These are phyloP conservation scores for Xylota sylvarum DNA, from an alignment of 2,888 invertebrate species.

Conservation along the genomic window DNA sequence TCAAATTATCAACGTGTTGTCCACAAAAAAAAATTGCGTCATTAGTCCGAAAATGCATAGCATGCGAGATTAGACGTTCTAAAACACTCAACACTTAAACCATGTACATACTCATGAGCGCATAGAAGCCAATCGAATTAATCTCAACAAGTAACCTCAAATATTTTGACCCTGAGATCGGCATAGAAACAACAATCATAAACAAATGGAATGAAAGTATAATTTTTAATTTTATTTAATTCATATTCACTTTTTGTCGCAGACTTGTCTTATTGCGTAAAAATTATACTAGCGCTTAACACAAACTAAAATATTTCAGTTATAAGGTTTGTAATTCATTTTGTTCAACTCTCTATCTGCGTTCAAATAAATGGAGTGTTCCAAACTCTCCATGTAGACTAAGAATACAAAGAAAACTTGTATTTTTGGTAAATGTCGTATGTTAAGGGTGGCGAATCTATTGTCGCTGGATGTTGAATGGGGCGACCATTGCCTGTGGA, in stretches of 20 bases:
- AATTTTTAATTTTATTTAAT: slow-evolving; percentile 47
- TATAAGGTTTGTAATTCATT: slow-evolving; percentile 33
- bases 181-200: not conserved
- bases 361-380: slow-evolving; percentile 33
- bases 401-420: slow-evolving; percentile 47
- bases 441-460: slow-evolving; percentile 22
- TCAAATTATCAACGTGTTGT: no score
- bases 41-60: no score
- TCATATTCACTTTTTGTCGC: slow-evolving; percentile 31
- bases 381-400: slow-evolving; percentile 14
- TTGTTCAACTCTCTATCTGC: slow-evolving; percentile 41
- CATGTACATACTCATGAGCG: no score
- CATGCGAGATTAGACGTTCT: no score
- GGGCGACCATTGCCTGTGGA: slow-evolving; percentile 79
- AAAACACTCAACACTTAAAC: no score
- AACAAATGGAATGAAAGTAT: not conserved
- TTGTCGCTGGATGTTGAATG: slow-evolving; percentile 79
- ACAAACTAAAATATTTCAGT: slow-evolving; percentile 22
- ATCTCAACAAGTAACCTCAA: no score
- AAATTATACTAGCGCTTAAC: slow-evolving; percentile 52
- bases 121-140: no score
- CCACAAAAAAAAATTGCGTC: no score
- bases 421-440: slow-evolving; percentile 36
- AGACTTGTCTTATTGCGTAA: slow-evolving; percentile 41
- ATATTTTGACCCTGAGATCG: no score